Percentiles rank a stretch among this genome's conserved stretches.
Evolutionary conservation across 2,113 vertebrate species (phyloP).

Genomic region (Odontesthes bonariensis): DNA sequence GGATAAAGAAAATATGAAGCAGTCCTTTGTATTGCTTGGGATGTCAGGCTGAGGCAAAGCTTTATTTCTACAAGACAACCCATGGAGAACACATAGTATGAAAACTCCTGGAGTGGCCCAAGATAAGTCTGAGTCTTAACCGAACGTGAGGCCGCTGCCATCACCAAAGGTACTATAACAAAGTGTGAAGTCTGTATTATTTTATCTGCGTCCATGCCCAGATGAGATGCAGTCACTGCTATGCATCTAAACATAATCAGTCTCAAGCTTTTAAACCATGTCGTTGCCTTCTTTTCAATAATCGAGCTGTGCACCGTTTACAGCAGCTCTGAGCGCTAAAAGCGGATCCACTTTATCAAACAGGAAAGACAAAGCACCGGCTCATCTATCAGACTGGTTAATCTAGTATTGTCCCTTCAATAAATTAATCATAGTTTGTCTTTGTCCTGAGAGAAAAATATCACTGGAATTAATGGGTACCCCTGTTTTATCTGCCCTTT

Average conservation of each 20-base stretch:
- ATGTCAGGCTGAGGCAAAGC: no score
- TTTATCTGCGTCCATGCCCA: neutral
- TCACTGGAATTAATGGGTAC: constrained; percentile 13
- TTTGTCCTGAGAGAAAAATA: constrained; percentile 47
- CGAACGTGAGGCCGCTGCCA: no score
- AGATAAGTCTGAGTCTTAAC: no score
- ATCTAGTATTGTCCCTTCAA: constrained; percentile 26
- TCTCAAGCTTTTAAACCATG: constrained; percentile 33
- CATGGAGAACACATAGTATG: no score
- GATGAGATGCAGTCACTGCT: neutral
- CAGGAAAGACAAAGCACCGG: constrained; percentile 39
- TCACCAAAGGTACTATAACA: no score
- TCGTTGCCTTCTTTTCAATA: constrained; percentile 15
- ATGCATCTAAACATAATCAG: constrained; percentile 8
- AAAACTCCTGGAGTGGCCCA: no score
- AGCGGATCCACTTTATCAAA: constrained; percentile 42
- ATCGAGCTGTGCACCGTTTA: constrained; percentile 6
- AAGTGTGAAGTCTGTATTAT: no score
- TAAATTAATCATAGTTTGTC: constrained; percentile 59
- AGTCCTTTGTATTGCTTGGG: no score
- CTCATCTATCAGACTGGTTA: constrained; percentile 49
- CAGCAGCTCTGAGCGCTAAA: constrained; percentile 22
- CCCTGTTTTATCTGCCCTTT: constrained; percentile 6
- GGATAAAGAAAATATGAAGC: no score
- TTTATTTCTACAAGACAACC: no score